Conservation (phyloP, 2,797 vertebrate genomes). For the Rhinella marina region DNA sequence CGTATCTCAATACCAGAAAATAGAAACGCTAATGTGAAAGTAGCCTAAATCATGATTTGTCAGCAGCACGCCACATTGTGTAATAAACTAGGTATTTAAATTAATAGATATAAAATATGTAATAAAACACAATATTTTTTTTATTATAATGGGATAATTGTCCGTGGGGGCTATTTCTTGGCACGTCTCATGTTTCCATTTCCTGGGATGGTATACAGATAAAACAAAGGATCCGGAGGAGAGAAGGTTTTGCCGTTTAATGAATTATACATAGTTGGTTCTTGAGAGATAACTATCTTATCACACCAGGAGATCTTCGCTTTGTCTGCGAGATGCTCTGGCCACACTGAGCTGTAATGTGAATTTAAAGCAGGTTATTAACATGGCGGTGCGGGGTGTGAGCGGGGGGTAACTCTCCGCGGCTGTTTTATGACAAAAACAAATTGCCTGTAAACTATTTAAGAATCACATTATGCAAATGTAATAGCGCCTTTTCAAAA, state of each 20-base stretch:
- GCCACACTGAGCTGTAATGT: slow-evolving; percentile 50
- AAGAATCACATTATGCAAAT: slow-evolving; percentile 54
- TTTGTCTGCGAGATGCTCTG: slow-evolving; percentile 10
- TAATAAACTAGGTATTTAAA: no score
- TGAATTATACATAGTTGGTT: slow-evolving; percentile 53
- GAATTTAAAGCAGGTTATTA: slow-evolving; percentile 57
- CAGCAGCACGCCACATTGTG: no score
- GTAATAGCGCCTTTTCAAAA: not conserved
- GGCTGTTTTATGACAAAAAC: slow-evolving; percentile 53
- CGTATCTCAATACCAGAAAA: no score
- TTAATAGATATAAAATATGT: no score
- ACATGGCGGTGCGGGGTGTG: slow-evolving; percentile 24
- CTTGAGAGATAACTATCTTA: slow-evolving; percentile 29
- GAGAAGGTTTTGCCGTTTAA: not conserved
- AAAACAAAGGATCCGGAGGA: not conserved
- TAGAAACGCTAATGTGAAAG: no score
- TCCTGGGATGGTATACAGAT: not conserved
- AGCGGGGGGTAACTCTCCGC: slow-evolving; percentile 10
- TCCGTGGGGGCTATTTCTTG: not conserved
- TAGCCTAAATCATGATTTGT: no score
- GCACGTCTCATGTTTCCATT: not conserved
- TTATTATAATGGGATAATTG: not conserved
- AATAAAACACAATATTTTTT: not conserved
- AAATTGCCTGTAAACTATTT: slow-evolving; percentile 58
- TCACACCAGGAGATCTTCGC: slow-evolving; percentile 34